A percentile compares a stretch with the other conserved stretches of the same genome.
Evolutionary conservation across 2,888 invertebrate genomes (phyloP).

Genomic region (Crematogaster levior): DNA sequence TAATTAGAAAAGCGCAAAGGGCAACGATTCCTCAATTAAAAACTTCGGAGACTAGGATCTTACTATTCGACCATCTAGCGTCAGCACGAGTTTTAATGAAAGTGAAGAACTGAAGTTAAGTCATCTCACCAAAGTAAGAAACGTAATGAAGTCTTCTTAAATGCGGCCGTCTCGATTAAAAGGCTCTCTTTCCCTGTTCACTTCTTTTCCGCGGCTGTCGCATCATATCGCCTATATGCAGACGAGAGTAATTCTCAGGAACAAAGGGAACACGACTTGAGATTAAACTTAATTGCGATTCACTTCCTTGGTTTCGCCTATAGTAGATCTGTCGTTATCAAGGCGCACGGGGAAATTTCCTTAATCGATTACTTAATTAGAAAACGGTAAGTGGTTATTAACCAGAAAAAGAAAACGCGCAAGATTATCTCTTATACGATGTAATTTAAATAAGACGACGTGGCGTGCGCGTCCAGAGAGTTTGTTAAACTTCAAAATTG

Average conservation of each 20-base stretch:
- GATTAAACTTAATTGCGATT: constrained; percentile 47
- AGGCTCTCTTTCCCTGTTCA: constrained; percentile 4
- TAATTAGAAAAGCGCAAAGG: constrained; percentile 55
- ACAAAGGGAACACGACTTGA: constrained; percentile 34
- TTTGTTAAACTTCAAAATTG: constrained; percentile 73
- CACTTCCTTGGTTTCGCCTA: background rate
- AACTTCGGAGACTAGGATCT: constrained; percentile 62
- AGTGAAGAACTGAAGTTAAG: constrained; percentile 61
- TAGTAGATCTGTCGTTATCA: constrained; percentile 31
- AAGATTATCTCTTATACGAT: constrained; percentile 49
- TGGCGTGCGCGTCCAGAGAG: constrained; percentile 59
- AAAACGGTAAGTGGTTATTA: constrained; percentile 51
- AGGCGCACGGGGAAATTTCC: background rate
- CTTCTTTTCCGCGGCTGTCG: constrained; percentile 33
- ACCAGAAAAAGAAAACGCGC: constrained; percentile 33
- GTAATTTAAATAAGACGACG: constrained; percentile 55
- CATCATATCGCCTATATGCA: constrained; percentile 39
- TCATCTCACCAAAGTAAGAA: constrained; percentile 58
- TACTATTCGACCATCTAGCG: constrained; percentile 58
- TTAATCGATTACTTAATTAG: constrained; percentile 48
- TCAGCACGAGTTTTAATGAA: constrained; percentile 65
- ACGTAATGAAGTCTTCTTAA: constrained; percentile 63
- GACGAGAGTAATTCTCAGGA: constrained; percentile 16
- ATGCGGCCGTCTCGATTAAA: constrained; percentile 50
- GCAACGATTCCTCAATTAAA: constrained; percentile 61